Percentiles rank a stretch among this genome's conserved stretches.
phyloP scores from a whole-genome alignment of 2,797 vertebrate genomes.

The Nannoperca obscura region DNA sequence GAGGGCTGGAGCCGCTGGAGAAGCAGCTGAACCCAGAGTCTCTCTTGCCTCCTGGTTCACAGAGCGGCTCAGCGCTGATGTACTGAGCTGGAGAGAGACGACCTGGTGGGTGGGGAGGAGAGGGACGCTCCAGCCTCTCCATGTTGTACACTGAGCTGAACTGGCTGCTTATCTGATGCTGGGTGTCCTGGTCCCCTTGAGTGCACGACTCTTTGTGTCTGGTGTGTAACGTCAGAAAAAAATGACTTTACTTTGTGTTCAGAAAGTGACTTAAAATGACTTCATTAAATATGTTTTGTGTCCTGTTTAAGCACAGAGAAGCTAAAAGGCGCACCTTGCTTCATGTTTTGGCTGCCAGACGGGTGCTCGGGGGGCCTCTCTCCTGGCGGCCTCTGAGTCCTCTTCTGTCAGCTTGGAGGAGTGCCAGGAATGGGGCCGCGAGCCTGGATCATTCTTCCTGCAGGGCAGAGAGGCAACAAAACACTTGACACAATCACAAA shows the following conservation, averaged over 20 bases:
- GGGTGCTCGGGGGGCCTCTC: constrained; percentile 58
- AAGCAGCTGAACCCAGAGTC: constrained; percentile 90
- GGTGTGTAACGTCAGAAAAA: not conserved
- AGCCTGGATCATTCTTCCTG: constrained; percentile 89
- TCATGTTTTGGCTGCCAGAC: constrained; percentile 87
- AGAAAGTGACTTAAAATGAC: not conserved
- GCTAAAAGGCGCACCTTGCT: constrained; percentile 83
- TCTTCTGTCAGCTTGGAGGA: constrained; percentile 91
- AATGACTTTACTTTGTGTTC: not conserved
- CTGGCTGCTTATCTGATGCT: constrained; percentile 80
- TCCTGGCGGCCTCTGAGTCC: constrained; percentile 75
- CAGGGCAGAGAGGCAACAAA: constrained; percentile 40
- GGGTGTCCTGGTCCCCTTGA: constrained; percentile 83
- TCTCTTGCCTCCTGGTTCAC: constrained; percentile 78
- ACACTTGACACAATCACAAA: constrained; percentile 17
- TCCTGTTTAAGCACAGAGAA: not conserved
- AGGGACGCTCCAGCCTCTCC: constrained; percentile 87
- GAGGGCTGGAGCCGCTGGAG: constrained; percentile 85
- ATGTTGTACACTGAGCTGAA: constrained; percentile 88
- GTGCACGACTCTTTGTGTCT: constrained; percentile 87
- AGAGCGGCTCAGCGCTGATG: constrained; percentile 80
- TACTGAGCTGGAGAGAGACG: constrained; percentile 85
- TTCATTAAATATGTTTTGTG: not conserved
- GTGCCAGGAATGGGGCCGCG: constrained; percentile 93
- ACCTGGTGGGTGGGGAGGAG: constrained; percentile 73